Percentiles rank a stretch among this genome's conserved stretches.
These are phyloP conservation scores for Notiomystis cincta DNA, from an alignment of 2,113 vertebrate genomes.

Conservation along the genomic window DNA sequence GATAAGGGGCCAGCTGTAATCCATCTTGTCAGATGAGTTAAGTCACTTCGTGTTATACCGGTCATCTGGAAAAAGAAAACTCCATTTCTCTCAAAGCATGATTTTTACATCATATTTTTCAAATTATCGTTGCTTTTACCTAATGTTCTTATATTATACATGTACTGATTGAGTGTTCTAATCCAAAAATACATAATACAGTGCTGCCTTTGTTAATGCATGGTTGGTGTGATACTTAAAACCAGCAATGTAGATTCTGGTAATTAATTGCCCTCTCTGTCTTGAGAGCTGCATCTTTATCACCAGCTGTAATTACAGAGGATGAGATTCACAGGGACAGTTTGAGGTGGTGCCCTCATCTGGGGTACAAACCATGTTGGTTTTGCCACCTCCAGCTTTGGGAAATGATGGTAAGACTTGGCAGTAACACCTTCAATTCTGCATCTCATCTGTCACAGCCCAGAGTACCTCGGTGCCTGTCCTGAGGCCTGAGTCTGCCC, in stretches of 20 bases:
- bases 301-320: not conserved
- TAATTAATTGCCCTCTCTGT: not conserved
- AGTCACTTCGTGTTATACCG: not conserved
- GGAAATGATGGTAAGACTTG: not conserved
- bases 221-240: not conserved
- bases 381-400: not conserved
- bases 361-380: accelerated
- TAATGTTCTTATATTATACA: not conserved
- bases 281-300: not conserved
- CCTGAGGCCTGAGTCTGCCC: not conserved
- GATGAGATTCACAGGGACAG: not conserved
- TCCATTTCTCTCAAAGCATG: not conserved
- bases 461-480: not conserved
- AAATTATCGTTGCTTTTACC: not conserved
- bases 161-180: not conserved
- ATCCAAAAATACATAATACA: not conserved
- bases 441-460: not conserved
- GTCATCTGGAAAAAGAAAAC: slow-evolving; percentile 47
- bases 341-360: not conserved
- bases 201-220: not conserved
- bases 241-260: not conserved
- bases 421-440: not conserved
- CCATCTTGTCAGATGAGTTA: slow-evolving; percentile 61
- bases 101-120: slow-evolving; percentile 13
- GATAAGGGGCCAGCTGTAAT: slow-evolving; percentile 61